A percentile compares a stretch with the other conserved stretches of the same genome.
phyloP scores from a whole-genome alignment of 2,797 vertebrate species.

The Astyanax mexicanus region DNA sequence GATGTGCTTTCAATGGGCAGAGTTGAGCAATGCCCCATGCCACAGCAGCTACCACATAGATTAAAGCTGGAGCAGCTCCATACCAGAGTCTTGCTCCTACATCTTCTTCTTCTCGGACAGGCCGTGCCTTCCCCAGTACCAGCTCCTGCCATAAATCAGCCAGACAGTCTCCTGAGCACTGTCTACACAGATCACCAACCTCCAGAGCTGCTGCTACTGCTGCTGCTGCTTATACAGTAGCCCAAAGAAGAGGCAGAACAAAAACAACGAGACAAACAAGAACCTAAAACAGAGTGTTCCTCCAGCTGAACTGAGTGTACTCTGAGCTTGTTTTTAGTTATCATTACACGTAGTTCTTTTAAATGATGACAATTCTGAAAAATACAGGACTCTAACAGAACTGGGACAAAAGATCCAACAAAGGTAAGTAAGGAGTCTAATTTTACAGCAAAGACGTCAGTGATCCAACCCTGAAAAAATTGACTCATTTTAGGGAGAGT shows the following conservation, averaged over 20 bases:
- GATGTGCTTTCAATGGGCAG: not conserved
- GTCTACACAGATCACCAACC: conserved; percentile 1
- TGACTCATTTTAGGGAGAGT: too few species aligned
- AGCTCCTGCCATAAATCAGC: not conserved
- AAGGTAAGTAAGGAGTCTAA: too few species aligned
- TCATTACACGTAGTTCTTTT: not conserved
- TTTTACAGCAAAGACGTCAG: too few species aligned
- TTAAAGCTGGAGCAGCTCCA: conserved; percentile 2
- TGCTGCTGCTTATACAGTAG: not conserved
- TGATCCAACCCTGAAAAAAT: too few species aligned
- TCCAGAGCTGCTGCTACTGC: too few species aligned
- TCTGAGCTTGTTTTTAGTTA: not conserved
- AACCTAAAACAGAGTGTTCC: not conserved
- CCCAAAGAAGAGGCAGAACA: not conserved
- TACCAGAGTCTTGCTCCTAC: not conserved
- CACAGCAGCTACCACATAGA: not conserved
- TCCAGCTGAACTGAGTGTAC: not conserved
- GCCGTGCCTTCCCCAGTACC: not conserved
- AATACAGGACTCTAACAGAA: not conserved
- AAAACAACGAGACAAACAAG: not conserved
- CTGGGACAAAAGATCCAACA: too few species aligned
- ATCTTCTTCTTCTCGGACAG: conserved; percentile 18
- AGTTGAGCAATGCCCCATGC: not conserved
- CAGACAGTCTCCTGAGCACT: not conserved
- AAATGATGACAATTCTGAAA: not conserved